Conservation (phyloP, 2,113 vertebrate species). For the Nymphicus hollandicus region DNA sequence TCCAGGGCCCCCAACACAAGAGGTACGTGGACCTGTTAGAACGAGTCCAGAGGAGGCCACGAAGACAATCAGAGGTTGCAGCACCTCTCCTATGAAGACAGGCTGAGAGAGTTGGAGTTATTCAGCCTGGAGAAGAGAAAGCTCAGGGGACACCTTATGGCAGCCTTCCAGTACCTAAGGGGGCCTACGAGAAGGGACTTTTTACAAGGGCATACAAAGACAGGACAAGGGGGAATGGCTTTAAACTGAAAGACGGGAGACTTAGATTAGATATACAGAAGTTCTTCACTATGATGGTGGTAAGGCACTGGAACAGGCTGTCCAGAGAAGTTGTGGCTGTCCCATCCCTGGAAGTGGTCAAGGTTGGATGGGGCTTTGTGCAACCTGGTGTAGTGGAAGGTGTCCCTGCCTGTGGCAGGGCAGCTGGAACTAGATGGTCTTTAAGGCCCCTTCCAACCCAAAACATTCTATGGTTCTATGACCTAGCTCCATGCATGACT, state of each 20-base stretch:
- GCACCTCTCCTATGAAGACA: background rate
- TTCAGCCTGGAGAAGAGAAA: background rate
- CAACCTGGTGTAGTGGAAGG: background rate
- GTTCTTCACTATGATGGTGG: background rate
- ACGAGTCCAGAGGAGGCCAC: background rate
- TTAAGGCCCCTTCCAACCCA: background rate
- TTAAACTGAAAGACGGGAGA: background rate
- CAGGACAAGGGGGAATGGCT: background rate
- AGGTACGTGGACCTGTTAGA: background rate
- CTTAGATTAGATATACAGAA: background rate
- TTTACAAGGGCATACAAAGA: background rate
- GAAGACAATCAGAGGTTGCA: background rate
- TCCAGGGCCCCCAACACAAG: background rate
- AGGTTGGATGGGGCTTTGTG: too few relatives aligned
- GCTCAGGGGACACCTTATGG: background rate
- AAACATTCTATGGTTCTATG: background rate
- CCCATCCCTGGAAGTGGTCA: background rate
- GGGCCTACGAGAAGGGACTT: background rate
- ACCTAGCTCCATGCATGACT: background rate
- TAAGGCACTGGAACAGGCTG: background rate
- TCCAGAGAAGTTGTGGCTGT: too few relatives aligned
- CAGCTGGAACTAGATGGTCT: background rate
- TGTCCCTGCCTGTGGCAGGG: background rate
- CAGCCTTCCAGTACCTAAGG: background rate
- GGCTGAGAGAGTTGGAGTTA: background rate